A percentile compares a stretch with the other conserved stretches of the same genome.
Conservation (phyloP, 2,113 vertebrate genomes). For the Indri indri region DNA sequence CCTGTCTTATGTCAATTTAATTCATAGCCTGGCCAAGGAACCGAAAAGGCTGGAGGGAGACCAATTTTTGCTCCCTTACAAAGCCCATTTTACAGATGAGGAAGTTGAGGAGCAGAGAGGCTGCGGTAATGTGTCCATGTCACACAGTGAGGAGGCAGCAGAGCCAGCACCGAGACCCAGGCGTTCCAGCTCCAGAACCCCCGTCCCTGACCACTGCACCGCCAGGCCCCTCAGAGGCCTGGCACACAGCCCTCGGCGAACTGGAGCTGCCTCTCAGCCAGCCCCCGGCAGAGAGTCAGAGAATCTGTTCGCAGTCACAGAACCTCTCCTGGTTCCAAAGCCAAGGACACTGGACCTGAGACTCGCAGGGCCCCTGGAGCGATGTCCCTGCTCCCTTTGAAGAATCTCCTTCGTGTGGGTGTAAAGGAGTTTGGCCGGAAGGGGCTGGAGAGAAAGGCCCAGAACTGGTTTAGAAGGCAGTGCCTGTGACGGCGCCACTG, state of each 20-base stretch:
- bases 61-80: not conserved
- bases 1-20: not conserved
- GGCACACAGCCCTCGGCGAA: not conserved
- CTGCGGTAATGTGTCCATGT: accelerated
- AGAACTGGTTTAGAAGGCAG: not conserved
- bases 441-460: not conserved
- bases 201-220: not conserved
- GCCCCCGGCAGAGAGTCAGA: not conserved
- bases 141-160: not conserved
- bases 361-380: not conserved
- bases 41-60: not conserved
- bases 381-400: not conserved
- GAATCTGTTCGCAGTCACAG: not conserved
- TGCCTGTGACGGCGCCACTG: not conserved
- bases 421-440: not conserved
- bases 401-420: too few relatives aligned
- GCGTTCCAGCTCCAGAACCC: not conserved
- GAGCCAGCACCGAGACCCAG: not conserved
- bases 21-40: not conserved
- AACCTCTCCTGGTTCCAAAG: not conserved
- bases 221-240: not conserved
- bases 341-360: not conserved
- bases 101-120: not conserved
- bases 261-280: not conserved
- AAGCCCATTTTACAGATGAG: not conserved